A percentile compares a stretch with the other conserved stretches of the same genome.
These are phyloP conservation scores for Caenorhabditis afra DNA, from an alignment of 2,888 invertebrate species.

Conservation along the genomic window DNA sequence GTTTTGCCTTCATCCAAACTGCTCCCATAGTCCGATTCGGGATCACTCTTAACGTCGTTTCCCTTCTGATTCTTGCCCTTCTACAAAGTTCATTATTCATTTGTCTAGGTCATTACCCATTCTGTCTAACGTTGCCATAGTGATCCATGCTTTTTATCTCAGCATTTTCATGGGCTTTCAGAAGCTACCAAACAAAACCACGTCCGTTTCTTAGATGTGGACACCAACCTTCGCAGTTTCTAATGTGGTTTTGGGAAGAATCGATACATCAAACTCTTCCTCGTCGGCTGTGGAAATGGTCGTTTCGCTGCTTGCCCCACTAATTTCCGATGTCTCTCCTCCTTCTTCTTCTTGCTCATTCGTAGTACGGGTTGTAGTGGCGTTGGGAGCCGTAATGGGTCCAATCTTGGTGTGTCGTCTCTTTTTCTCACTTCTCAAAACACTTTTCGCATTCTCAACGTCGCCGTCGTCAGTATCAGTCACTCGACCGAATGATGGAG, in stretches of 20 bases:
- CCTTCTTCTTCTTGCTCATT: slow-evolving; percentile 36
- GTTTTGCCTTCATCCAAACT: slow-evolving; percentile 40
- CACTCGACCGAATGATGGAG: slow-evolving; percentile 25
- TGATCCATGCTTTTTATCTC: not conserved
- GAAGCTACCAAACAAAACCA: not conserved
- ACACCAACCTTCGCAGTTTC: slow-evolving; percentile 28
- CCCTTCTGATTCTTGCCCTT: slow-evolving; percentile 10
- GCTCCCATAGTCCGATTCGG: slow-evolving; percentile 55
- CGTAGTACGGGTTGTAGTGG: slow-evolving; percentile 38
- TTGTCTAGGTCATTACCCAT: not conserved
- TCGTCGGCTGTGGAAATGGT: slow-evolving; percentile 30
- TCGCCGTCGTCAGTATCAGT: slow-evolving; percentile 29
- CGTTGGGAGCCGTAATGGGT: slow-evolving; percentile 52
- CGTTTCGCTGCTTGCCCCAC: slow-evolving; percentile 40
- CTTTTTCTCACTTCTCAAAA: slow-evolving; percentile 41
- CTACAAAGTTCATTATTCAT: slow-evolving; percentile 18
- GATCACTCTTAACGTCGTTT: slow-evolving; percentile 28
- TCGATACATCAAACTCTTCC: slow-evolving; percentile 41
- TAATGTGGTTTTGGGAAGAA: slow-evolving; percentile 36
- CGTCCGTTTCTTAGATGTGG: not conserved
- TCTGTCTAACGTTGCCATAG: slow-evolving; percentile 2
- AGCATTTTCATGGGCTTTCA: not conserved
- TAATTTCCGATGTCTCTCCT: slow-evolving; percentile 41
- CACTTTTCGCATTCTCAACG: slow-evolving; percentile 23
- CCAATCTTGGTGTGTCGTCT: slow-evolving; percentile 51